These are phyloP conservation scores for Ptiloglossa arizonensis DNA, from an alignment of 1,140 invertebrate species.

Conservation along the genomic window DNA sequence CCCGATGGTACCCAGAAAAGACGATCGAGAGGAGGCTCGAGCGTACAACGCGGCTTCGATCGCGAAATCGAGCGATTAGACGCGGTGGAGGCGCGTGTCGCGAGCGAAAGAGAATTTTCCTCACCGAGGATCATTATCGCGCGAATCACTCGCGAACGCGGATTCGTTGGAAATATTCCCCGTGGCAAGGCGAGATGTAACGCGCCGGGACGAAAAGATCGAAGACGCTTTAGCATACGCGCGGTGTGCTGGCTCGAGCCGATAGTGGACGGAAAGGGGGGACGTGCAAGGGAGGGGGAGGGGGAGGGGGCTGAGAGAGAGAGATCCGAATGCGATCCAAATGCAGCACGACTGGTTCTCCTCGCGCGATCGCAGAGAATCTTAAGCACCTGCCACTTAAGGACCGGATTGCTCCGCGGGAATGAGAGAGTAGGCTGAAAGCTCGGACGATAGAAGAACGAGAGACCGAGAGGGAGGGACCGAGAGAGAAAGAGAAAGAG, in stretches of 20 bases:
- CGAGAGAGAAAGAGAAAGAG: constrained; percentile 41
- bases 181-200: neutral
- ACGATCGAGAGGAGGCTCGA: no score
- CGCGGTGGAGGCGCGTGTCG: no score
- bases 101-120: constrained; percentile 30
- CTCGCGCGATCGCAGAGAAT: constrained; percentile 68
- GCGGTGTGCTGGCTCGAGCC: constrained; percentile 29
- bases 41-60: no score
- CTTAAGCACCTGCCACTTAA: constrained; percentile 75
- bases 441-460: constrained; percentile 22
- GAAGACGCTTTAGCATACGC: constrained; percentile 43
- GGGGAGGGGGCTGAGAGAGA: constrained; percentile 43
- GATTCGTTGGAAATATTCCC: constrained; percentile 23
- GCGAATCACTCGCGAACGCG: constrained; percentile 32
- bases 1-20: no score
- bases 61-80: no score
- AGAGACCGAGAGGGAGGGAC: no score
- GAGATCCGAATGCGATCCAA: constrained; percentile 66
- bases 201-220: constrained; percentile 15
- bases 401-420: constrained; percentile 65
- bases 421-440: constrained; percentile 52
- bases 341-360: constrained; percentile 73
- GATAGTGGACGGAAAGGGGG: constrained; percentile 13
- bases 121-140: constrained; percentile 39
- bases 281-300: neutral